These are phyloP conservation scores for Frieseomelitta varia DNA, from an alignment of 1,140 invertebrate species.

Conservation along the genomic window DNA sequence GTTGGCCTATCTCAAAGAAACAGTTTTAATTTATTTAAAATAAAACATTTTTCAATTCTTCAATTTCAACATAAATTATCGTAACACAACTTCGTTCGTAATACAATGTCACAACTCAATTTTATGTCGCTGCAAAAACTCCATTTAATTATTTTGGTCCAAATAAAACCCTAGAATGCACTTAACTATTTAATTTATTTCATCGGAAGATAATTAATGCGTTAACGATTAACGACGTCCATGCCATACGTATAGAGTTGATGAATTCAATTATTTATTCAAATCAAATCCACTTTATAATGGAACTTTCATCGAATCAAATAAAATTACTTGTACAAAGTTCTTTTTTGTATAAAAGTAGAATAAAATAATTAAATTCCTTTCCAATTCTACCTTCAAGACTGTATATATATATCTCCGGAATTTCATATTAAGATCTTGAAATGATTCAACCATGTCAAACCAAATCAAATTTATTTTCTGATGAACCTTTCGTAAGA, in stretches of 20 bases:
- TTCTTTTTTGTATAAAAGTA: not conserved
- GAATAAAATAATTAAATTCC: not conserved
- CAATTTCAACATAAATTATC: not conserved
- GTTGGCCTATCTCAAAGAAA: too few species aligned
- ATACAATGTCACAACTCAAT: not conserved
- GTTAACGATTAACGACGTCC: not conserved
- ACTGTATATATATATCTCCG: not conserved
- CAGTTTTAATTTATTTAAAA: not conserved
- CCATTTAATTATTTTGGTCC: not conserved
- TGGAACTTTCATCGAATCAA: not conserved
- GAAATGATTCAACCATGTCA: not conserved
- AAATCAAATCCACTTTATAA: not conserved
- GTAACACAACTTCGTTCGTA: not conserved
- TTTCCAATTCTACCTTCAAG: too few species aligned
- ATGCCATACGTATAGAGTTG: not conserved
- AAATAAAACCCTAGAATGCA: not conserved
- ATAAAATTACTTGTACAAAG: not conserved
- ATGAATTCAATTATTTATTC: not conserved
- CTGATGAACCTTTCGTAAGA: too few species aligned
- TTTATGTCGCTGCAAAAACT: not conserved
- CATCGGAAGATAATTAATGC: not conserved
- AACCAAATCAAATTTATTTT: not conserved
- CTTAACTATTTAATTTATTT: constrained; percentile 3
- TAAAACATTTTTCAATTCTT: not conserved
- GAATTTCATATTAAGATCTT: not conserved